These are phyloP conservation scores for Epinephelus fuscoguttatus DNA, from an alignment of 2,113 vertebrate genomes.

Conservation along the genomic window DNA sequence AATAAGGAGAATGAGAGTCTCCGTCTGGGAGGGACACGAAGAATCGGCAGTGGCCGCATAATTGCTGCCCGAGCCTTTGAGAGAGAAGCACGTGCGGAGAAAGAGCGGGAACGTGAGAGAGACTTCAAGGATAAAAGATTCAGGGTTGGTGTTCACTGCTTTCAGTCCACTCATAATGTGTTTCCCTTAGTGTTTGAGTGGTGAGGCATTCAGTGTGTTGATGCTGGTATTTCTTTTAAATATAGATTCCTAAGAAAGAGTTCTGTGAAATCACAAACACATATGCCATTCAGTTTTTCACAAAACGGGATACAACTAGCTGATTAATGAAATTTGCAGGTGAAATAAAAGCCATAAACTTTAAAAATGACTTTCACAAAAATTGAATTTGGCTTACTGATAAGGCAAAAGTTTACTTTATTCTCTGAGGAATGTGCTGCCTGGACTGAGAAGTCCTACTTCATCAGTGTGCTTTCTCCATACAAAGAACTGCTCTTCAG, in stretches of 20 bases:
- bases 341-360: neutral
- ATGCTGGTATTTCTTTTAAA: neutral
- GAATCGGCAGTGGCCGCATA: constrained; percentile 96
- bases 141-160: constrained; percentile 85
- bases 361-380: neutral
- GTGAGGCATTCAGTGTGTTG: neutral
- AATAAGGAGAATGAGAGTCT: constrained; percentile 93
- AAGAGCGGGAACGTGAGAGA: constrained; percentile 92
- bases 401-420: neutral
- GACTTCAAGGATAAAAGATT: constrained; percentile 98
- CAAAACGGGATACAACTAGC: neutral
- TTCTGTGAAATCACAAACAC: neutral
- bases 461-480: neutral
- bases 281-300: neutral
- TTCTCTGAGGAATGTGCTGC: neutral
- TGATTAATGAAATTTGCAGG: neutral
- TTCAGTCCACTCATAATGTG: neutral
- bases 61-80: constrained; percentile 93
- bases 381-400: neutral
- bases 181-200: neutral
- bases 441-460: neutral
- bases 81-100: constrained; percentile 91
- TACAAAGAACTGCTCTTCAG: neutral
- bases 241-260: neutral
- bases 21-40: constrained; percentile 89